Percentiles rank a stretch among this genome's conserved stretches.
Conservation (phyloP, 2,888 invertebrate species). For the Epicampocera succincta region DNA sequence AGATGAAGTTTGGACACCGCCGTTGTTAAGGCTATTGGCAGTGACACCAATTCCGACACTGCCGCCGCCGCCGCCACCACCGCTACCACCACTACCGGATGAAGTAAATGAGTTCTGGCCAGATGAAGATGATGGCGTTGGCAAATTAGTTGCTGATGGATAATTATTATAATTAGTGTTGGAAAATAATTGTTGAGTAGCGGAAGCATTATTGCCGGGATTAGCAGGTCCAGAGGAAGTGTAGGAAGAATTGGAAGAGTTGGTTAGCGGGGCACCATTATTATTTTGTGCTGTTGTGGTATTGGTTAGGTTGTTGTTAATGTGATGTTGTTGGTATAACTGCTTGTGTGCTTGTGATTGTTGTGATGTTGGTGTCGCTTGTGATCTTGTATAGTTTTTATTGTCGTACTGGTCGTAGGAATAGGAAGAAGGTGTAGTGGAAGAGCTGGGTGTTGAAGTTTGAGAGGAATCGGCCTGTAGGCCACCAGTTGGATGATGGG, state of each 20-base stretch:
- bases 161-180: conserved; percentile 74
- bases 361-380: conserved; percentile 70
- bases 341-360: conserved; percentile 70
- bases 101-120: conserved; percentile 70
- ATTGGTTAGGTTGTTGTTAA: conserved; percentile 61
- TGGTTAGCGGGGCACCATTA: conserved; percentile 64
- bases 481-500: conserved; percentile 80
- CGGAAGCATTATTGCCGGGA: conserved; percentile 68
- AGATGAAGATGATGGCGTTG: conserved; percentile 49
- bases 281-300: conserved; percentile 72
- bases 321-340: conserved; percentile 68
- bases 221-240: conserved; percentile 53
- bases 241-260: conserved; percentile 48
- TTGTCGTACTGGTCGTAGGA: conserved; percentile 78
- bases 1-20: conserved; percentile 47
- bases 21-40: conserved; percentile 35
- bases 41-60: neutral
- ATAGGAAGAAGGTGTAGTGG: conserved; percentile 59
- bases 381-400: conserved; percentile 56
- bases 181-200: conserved; percentile 75
- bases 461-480: conserved; percentile 63
- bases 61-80: conserved; percentile 50
- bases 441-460: conserved; percentile 67
- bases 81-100: conserved; percentile 68
- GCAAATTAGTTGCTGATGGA: conserved; percentile 73